Evolutionary conservation across 2,113 vertebrate species (phyloP).

Genomic region (Bos taurus): DNA sequence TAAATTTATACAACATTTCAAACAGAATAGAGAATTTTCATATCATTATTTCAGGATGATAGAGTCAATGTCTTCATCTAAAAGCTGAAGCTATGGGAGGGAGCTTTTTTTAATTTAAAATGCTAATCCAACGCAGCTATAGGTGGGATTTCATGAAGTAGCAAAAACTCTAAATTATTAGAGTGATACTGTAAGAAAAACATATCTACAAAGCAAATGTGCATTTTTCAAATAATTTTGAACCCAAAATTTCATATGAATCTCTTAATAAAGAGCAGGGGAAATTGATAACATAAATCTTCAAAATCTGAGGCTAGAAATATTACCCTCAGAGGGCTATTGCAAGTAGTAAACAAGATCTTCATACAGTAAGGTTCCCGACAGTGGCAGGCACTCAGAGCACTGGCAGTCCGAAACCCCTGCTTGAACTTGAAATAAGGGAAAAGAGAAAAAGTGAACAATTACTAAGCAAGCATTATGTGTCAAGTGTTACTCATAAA

Average conservation of each 20-base stretch:
- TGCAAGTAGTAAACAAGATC: background rate
- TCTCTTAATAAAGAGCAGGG: background rate
- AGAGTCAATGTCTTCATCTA: background rate
- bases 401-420: background rate
- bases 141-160: background rate
- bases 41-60: background rate
- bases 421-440: background rate
- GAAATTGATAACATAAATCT: background rate
- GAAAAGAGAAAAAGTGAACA: background rate
- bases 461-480: background rate
- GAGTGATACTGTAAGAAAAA: background rate
- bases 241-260: background rate
- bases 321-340: background rate
- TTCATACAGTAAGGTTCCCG: background rate
- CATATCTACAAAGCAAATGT: background rate
- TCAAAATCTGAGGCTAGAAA: background rate
- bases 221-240: background rate
- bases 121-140: background rate
- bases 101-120: background rate
- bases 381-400: background rate
- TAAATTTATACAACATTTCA: background rate
- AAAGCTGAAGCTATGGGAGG: background rate
- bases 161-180: background rate
- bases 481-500: background rate
- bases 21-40: background rate